A percentile compares a stretch with the other conserved stretches of the same genome.
Conservation (phyloP, 2,797 vertebrate species). For the Sarcoramphus papa region DNA sequence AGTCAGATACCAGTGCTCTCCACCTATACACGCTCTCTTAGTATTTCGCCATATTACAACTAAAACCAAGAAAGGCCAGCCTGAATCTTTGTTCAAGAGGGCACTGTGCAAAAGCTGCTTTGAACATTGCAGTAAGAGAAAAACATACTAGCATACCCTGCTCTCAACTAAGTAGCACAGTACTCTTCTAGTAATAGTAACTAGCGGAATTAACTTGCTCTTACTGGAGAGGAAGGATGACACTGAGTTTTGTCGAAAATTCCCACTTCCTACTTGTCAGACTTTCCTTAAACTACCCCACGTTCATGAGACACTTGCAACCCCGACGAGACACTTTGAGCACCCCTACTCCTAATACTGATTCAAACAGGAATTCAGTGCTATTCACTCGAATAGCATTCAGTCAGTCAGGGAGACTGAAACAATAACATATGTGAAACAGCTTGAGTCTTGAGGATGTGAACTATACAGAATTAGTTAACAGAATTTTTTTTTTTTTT, state of each 20-base stretch:
- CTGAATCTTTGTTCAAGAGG: background rate
- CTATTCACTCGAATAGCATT: background rate
- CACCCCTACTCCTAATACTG: background rate
- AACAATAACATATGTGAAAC: slow-evolving; percentile 49
- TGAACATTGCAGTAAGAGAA: background rate
- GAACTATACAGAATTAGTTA: slow-evolving; percentile 43
- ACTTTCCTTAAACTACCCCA: background rate
- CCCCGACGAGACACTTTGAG: background rate
- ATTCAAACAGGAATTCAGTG: background rate
- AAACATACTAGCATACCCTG: background rate
- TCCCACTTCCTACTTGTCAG: background rate
- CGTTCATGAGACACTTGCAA: background rate
- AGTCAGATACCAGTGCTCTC: background rate
- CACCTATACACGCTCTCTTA: background rate
- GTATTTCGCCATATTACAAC: background rate
- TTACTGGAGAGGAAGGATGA: background rate
- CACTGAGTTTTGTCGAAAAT: background rate
- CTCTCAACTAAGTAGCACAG: background rate
- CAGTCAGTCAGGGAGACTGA: background rate
- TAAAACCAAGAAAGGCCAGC: background rate
- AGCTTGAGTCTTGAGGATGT: slow-evolving; percentile 39
- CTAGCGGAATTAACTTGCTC: background rate
- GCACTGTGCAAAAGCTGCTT: background rate
- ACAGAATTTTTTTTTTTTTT: background rate
- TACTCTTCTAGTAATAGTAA: background rate